Base-by-base conservation (phyloP, 2,113 vertebrate species). In the Eudorcas thomsonii region DNA sequence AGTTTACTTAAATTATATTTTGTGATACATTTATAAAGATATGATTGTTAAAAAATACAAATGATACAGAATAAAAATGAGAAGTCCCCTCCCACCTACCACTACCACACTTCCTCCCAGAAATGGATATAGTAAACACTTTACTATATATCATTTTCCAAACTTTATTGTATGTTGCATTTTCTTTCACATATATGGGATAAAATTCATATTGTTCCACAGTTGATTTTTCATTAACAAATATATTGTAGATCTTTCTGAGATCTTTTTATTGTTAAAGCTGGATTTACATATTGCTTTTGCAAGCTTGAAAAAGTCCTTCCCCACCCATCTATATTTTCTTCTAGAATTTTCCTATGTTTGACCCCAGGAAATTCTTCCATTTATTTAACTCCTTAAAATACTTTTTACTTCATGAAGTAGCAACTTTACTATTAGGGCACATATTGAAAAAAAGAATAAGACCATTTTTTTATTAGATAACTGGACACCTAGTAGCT, bases 221-320 rank as follows among this genome's bases (percentile, higher is more conserved):
- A 74, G 43, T 87, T 88, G 7, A 60, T 80, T 97, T 92, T 89
- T 86, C 33, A 92, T 89, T 77, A 67, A 95, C 26, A 91, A 83
- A 60, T 82, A 55, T 25, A 92, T 64, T 64, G n/a, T 8, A 84
- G n/a, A 80, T 54, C 14, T 90, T 97, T 97, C 78, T 11, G 90
- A 97, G 80, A 94, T 52, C 10, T 82, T 89, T 92, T 97, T 87
- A 90, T 88, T 88, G 33, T 91, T 90, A 90, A 97, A 97, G 39
- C 9, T 90, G 23, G 48, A 81, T 81, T 88, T 96, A 93, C 28
- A 6, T 74, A 87, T 84, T 7, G 2, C 48, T 96, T 57, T 88
- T 48, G 30, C 16, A 93, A 97, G 91, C 33, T 93, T 95, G 80
- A 78, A 85, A 82, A 96, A 96, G 81, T 64, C 9, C 52, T 92